These are phyloP conservation scores for Caenorhabditis sp. DNA, from an alignment of 2,888 invertebrate genomes.

Conservation along the genomic window DNA sequence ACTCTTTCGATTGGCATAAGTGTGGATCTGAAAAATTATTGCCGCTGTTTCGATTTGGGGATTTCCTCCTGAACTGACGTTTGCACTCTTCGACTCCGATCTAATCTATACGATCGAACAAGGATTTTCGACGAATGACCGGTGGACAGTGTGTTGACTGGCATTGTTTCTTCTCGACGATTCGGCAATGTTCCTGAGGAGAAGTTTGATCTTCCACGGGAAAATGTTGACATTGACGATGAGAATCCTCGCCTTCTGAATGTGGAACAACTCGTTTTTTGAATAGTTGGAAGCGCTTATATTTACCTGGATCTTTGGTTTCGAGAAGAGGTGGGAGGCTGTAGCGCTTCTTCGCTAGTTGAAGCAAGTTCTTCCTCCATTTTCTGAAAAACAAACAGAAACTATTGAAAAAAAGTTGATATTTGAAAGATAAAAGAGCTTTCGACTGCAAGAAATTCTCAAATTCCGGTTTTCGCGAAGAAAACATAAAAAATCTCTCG, in stretches of 20 bases:
- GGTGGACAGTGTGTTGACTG: constrained; percentile 30
- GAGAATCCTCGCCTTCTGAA: background rate
- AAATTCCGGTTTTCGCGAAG: no score
- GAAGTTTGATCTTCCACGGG: constrained; percentile 17
- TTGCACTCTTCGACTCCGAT: constrained; percentile 3
- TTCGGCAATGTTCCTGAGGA: constrained; percentile 28
- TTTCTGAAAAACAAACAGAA: no score
- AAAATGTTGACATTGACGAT: background rate
- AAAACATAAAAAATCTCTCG: no score
- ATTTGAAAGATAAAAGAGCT: no score
- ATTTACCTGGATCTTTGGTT: background rate
- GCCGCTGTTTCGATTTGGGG: no score
- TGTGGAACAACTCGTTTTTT: no score
- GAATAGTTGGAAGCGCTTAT: no score
- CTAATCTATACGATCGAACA: constrained; percentile 22
- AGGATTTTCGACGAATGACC: constrained; percentile 29
- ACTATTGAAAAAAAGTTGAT: no score
- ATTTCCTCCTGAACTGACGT: background rate
- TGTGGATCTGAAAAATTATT: no score
- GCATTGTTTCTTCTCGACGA: constrained; percentile 13
- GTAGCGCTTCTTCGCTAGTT: background rate
- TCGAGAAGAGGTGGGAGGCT: background rate
- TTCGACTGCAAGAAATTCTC: no score
- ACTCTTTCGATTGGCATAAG: background rate
- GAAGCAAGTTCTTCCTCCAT: background rate